Evolutionary conservation across 2,888 invertebrate genomes (phyloP).

Genomic region (Eutolmus rufibarbis): DNA sequence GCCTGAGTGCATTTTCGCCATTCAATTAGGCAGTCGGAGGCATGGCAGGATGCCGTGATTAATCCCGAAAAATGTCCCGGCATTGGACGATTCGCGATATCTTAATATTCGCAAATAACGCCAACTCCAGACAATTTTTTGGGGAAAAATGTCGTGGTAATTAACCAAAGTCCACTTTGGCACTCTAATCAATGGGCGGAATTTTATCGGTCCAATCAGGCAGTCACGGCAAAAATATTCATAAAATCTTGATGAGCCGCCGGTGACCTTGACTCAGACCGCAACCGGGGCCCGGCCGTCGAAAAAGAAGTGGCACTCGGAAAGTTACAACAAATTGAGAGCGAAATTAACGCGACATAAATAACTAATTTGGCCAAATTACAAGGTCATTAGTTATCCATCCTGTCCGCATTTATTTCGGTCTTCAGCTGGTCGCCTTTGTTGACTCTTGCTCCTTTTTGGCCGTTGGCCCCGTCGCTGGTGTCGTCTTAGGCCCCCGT

Average conservation of each 20-base stretch:
- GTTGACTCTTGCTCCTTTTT: conserved; percentile 31
- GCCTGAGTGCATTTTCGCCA: conserved; percentile 6
- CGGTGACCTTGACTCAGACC: conserved; percentile 34
- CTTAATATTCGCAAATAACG: conserved; percentile 31
- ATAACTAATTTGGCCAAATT: conserved; percentile 50
- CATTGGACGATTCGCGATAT: background rate
- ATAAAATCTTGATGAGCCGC: conserved; percentile 37
- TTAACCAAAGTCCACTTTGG: conserved; percentile 26
- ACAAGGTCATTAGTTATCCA: conserved; percentile 49
- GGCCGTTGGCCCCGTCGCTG: background rate
- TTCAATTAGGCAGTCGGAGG: conserved; percentile 6
- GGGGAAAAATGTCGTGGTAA: background rate
- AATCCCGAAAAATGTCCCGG: background rate
- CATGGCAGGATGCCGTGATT: conserved; percentile 3
- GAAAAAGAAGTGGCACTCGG: conserved; percentile 34
- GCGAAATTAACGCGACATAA: conserved; percentile 49
- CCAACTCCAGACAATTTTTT: background rate
- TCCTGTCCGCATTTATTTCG: conserved; percentile 44
- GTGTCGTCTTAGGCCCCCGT: conserved; percentile 42
- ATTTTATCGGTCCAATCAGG: conserved; percentile 24
- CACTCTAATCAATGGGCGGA: conserved; percentile 32
- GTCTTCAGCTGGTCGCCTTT: conserved; percentile 28
- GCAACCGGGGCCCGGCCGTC: background rate
- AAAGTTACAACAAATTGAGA: conserved; percentile 46
- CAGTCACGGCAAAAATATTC: conserved; percentile 27